A percentile compares a stretch with the other conserved stretches of the same genome.
phyloP scores from a whole-genome alignment of 2,113 vertebrate species.

The Heloderma charlesbogerti region DNA sequence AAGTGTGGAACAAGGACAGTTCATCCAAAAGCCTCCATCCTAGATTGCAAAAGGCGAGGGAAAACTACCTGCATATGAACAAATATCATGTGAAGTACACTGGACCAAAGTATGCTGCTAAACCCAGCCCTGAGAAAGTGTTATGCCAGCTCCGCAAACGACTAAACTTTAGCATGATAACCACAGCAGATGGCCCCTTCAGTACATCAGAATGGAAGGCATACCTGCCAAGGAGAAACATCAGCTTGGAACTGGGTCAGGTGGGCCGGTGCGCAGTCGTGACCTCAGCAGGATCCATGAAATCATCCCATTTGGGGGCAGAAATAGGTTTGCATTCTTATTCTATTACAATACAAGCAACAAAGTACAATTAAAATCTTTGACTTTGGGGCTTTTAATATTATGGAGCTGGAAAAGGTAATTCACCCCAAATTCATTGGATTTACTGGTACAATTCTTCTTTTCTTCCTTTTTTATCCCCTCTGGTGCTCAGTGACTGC shows the following conservation, averaged over 20 bases:
- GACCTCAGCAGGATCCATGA: slow-evolving; percentile 84
- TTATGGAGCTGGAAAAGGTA: neutral
- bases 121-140: slow-evolving; percentile 69
- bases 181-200: slow-evolving; percentile 74
- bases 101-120: slow-evolving; percentile 62
- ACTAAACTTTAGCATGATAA: slow-evolving; percentile 78
- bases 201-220: slow-evolving; percentile 74
- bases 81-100: slow-evolving; percentile 80
- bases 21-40: slow-evolving; percentile 76
- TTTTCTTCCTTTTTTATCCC: too few species aligned
- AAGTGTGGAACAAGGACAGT: slow-evolving; percentile 81
- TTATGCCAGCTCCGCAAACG: slow-evolving; percentile 76
- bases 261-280: slow-evolving; percentile 81
- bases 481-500: neutral
- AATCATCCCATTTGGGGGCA: slow-evolving; percentile 76
- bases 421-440: neutral
- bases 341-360: neutral
- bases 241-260: slow-evolving; percentile 70
- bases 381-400: neutral
- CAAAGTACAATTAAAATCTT: neutral
- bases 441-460: neutral
- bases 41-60: slow-evolving; percentile 76
- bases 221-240: slow-evolving; percentile 72
- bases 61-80: slow-evolving; percentile 77
- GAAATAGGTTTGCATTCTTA: slow-evolving; percentile 81